Conservation (phyloP, 2,113 vertebrate species). For the Oreochromis niloticus region DNA sequence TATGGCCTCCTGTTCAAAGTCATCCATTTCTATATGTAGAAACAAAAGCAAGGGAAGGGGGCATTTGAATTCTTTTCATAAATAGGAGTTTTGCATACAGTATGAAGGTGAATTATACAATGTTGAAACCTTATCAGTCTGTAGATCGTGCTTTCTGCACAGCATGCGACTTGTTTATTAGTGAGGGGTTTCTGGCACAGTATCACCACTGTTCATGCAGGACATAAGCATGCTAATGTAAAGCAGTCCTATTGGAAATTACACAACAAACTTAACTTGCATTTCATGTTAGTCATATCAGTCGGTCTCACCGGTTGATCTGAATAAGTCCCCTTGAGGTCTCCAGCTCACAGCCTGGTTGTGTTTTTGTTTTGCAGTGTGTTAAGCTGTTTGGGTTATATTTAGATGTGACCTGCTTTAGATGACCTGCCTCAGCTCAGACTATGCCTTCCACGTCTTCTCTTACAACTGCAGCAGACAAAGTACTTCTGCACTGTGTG, state of each 20-base stretch:
- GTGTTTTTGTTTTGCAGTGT: constrained; percentile 47
- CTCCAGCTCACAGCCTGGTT: neutral
- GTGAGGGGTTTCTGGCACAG: neutral
- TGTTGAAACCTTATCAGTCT: neutral
- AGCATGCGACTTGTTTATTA: neutral
- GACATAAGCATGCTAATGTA: neutral
- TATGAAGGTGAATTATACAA: neutral
- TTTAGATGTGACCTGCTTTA: constrained; percentile 59
- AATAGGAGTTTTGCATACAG: neutral
- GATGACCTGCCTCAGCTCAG: constrained; percentile 19
- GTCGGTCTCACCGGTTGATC: constrained; percentile 26
- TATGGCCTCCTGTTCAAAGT: constrained; percentile 56
- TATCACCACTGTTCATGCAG: neutral
- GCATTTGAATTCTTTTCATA: neutral
- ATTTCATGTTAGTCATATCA: neutral
- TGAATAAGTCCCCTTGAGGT: neutral
- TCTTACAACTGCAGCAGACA: neutral
- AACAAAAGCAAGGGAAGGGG: neutral
- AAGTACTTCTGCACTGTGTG: neutral
- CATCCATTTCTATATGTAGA: constrained; percentile 66
- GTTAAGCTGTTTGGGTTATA: constrained; percentile 36
- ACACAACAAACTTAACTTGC: neutral
- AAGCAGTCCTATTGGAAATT: neutral
- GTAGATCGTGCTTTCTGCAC: neutral
- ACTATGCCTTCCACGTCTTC: constrained; percentile 1